Percentiles rank a stretch among this genome's conserved stretches.
phyloP scores from a whole-genome alignment of 2,113 vertebrate species.

The Rhinopithecus roxellana region DNA sequence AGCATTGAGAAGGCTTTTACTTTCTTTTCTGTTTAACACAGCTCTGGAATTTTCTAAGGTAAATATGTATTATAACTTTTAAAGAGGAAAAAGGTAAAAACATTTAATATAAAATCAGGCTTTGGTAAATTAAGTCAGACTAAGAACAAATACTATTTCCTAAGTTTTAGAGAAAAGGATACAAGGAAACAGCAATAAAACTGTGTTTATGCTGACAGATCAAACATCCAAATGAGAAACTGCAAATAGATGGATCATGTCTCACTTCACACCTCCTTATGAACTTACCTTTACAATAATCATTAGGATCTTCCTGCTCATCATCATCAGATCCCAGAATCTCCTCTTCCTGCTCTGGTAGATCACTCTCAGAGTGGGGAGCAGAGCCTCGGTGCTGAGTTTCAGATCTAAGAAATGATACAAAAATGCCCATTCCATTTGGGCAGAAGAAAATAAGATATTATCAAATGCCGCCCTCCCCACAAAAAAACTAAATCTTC shows the following conservation, averaged over 20 bases:
- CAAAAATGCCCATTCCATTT: background rate
- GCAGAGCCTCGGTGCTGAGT: conserved; percentile 89
- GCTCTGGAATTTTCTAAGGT: conserved; percentile 10
- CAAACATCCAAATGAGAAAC: background rate
- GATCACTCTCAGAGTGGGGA: conserved; percentile 89
- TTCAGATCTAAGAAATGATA: conserved; percentile 88
- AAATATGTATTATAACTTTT: background rate
- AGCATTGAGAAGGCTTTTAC: background rate
- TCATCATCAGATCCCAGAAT: conserved; percentile 98
- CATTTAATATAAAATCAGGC: background rate
- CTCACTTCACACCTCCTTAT: background rate
- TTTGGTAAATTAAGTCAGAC: background rate
- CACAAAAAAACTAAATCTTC: background rate
- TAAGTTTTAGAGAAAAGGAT: background rate
- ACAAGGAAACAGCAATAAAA: background rate
- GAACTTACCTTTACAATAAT: conserved; percentile 94
- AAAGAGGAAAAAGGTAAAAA: background rate
- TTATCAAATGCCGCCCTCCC: background rate
- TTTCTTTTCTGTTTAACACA: conserved; percentile 3
- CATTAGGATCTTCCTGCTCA: conserved; percentile 97
- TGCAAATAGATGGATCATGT: background rate
- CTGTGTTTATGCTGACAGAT: background rate
- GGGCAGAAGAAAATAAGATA: background rate
- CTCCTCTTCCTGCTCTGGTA: conserved; percentile 96
- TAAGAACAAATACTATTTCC: background rate